A percentile compares a stretch with the other conserved stretches of the same genome.
phyloP scores from a whole-genome alignment of 2,888 invertebrate species.

The Euzophera pinguis region DNA sequence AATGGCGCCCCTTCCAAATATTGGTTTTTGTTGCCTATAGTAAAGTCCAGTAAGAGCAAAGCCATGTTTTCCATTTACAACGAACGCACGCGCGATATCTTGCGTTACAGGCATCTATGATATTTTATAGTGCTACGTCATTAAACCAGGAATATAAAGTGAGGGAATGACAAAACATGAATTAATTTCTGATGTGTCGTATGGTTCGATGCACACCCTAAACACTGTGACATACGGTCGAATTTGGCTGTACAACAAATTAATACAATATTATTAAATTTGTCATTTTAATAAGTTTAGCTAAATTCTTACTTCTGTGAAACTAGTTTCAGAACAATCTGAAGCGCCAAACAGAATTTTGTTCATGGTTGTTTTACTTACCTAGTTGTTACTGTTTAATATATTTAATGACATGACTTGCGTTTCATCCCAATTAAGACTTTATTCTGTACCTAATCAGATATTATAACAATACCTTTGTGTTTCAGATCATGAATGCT shows the following conservation, averaged over 20 bases:
- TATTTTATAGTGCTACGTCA: slow-evolving; percentile 72
- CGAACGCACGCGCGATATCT: slow-evolving; percentile 62
- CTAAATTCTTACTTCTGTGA: no score
- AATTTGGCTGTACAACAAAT: not conserved
- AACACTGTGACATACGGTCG: slow-evolving; percentile 36
- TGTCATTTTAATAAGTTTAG: not conserved
- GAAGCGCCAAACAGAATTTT: no score
- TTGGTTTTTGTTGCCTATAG: slow-evolving; percentile 69
- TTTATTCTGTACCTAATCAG: no score
- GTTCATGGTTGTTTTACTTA: no score
- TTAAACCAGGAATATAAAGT: slow-evolving; percentile 74
- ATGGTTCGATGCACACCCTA: slow-evolving; percentile 66
- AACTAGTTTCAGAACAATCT: no score
- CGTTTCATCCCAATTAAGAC: no score
- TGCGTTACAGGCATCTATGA: slow-evolving; percentile 58
- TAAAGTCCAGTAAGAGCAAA: slow-evolving; percentile 75
- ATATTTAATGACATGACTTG: no score
- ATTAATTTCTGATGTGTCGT: slow-evolving; percentile 77
- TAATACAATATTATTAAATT: no score
- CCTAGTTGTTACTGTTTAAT: no score
- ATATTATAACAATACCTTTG: no score
- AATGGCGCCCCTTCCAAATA: slow-evolving; percentile 75
- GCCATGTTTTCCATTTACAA: slow-evolving; percentile 70
- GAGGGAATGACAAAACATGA: slow-evolving; percentile 78
- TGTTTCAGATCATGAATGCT: no score